phyloP scores from a whole-genome alignment of 2,797 vertebrate species.

The Okamejei kenojei region DNA sequence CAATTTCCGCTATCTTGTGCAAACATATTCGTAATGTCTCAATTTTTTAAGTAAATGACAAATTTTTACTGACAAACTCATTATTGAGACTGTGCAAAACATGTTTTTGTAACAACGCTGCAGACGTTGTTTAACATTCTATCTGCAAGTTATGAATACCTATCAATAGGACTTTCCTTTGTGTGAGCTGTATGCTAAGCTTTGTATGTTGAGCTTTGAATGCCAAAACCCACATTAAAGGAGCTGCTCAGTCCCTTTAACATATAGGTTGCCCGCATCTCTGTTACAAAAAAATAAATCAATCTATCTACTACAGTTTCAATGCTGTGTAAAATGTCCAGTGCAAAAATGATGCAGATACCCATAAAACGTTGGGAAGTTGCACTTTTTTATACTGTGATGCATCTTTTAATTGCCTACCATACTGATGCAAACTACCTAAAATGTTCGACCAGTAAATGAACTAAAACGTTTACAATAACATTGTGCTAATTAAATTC shows the following conservation, averaged over 20 bases:
- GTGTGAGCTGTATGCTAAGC: neutral
- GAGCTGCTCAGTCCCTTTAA: neutral
- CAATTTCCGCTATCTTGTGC: slow-evolving; percentile 26
- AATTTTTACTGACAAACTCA: slow-evolving; percentile 11
- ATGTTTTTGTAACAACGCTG: neutral
- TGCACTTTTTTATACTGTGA: neutral
- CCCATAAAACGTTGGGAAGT: neutral
- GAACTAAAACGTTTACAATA: neutral
- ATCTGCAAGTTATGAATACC: neutral
- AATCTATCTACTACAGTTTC: neutral
- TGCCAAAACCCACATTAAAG: neutral
- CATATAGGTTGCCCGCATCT: neutral
- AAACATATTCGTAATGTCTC: slow-evolving; percentile 23
- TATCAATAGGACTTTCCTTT: neutral
- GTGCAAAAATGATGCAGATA: neutral
- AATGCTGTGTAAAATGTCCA: neutral
- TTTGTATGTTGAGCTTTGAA: neutral
- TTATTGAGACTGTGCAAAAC: slow-evolving; percentile 7
- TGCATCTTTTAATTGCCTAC: neutral
- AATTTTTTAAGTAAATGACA: neutral
- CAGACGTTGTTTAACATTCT: neutral
- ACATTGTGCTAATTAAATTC: neutral
- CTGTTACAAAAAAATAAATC: neutral
- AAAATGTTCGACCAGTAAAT: too few relatives aligned
- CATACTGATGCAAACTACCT: neutral